Conservation (phyloP, 2,888 invertebrate genomes). For the Troides oblongomaculatus region DNA sequence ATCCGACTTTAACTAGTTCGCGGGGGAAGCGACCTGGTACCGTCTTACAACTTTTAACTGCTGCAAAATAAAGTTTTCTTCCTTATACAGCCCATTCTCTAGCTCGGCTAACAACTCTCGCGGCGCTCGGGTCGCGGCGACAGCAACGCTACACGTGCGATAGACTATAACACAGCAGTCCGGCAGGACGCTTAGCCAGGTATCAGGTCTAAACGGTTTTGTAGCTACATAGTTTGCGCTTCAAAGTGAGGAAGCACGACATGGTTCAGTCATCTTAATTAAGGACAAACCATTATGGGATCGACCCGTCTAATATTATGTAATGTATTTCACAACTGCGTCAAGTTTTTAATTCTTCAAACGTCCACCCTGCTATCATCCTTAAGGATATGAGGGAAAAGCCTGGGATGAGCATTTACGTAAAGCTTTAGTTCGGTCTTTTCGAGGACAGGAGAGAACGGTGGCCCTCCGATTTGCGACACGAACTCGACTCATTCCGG, state of each 20-base stretch:
- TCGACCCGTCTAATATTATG: no score
- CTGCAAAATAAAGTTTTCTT: background rate
- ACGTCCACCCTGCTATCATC: slow-evolving; percentile 6
- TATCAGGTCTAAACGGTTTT: no score
- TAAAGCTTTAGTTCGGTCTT: slow-evolving; percentile 31
- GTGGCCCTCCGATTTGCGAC: slow-evolving; percentile 6
- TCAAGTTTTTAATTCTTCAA: background rate
- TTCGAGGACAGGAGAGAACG: slow-evolving; percentile 31
- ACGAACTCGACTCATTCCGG: background rate
- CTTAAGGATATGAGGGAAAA: slow-evolving; percentile 30
- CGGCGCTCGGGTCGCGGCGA: background rate
- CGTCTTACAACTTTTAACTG: no score
- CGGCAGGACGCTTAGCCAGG: no score
- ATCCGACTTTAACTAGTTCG: slow-evolving; percentile 29
- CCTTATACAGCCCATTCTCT: background rate
- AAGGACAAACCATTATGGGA: no score
- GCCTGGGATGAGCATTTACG: slow-evolving; percentile 36
- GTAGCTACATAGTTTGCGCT: no score
- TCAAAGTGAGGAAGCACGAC: no score
- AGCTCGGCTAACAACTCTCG: background rate
- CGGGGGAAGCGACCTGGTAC: background rate
- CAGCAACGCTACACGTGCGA: no score
- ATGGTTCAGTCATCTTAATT: no score
- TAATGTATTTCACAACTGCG: no score
- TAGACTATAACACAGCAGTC: no score